A percentile compares a stretch with the other conserved stretches of the same genome.
phyloP scores from a whole-genome alignment of 2,113 vertebrate genomes.

The Columbina picui region DNA sequence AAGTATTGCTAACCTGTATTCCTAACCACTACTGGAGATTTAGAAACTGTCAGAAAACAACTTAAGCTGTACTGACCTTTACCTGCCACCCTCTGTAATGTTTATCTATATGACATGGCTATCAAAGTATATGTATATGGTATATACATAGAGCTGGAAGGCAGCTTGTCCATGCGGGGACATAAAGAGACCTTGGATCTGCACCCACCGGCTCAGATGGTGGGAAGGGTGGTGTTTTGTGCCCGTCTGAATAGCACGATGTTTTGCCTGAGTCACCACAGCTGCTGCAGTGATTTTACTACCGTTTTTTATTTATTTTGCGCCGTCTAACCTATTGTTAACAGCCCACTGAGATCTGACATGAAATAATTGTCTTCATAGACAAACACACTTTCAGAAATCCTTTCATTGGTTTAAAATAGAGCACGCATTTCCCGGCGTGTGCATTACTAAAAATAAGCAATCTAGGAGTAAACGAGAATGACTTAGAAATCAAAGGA shows the following conservation, averaged over 20 bases:
- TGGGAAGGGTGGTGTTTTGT: neutral
- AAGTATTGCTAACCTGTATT: neutral
- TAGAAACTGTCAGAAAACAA: neutral
- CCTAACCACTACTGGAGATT: neutral
- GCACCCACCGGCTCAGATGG: neutral
- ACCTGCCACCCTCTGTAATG: neutral
- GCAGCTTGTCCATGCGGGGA: neutral
- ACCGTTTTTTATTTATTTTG: neutral
- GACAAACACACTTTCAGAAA: neutral
- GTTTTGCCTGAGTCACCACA: neutral
- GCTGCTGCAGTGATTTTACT: neutral
- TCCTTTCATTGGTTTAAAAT: neutral
- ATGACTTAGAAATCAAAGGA: neutral
- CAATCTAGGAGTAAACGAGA: neutral
- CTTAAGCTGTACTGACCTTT: neutral
- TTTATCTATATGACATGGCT: neutral
- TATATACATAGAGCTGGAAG: neutral
- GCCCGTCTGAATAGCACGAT: neutral
- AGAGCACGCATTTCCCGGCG: neutral
- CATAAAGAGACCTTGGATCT: neutral
- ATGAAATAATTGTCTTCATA: neutral
- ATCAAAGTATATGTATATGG: too few species aligned
- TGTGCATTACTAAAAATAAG: neutral
- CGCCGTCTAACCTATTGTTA: neutral
- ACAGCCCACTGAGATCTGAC: neutral